These are phyloP conservation scores for Oenanthe melanoleuca DNA, from an alignment of 2,113 vertebrate species.

Conservation along the genomic window DNA sequence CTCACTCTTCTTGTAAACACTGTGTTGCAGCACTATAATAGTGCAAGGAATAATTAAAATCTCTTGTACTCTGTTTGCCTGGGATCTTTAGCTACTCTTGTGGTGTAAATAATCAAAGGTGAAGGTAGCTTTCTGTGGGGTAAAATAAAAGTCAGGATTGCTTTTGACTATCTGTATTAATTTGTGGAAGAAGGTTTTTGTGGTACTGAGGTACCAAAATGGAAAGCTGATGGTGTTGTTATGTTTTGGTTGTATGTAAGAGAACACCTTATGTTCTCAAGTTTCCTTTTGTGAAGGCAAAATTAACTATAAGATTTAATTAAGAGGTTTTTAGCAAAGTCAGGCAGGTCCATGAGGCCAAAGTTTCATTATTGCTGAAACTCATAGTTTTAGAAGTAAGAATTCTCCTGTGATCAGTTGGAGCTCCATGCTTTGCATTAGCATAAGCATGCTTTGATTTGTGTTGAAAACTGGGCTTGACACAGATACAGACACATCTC, in stretches of 20 bases:
- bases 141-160: neutral
- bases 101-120: slow-evolving; percentile 27
- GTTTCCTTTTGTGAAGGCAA: neutral
- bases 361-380: neutral
- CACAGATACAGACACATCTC: neutral
- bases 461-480: neutral
- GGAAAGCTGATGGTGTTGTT: neutral
- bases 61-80: neutral
- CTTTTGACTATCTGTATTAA: neutral
- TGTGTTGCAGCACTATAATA: neutral
- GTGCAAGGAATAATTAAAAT: neutral
- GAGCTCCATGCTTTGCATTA: neutral
- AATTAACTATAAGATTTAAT: neutral
- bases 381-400: neutral
- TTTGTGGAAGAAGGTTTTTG: neutral
- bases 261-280: neutral
- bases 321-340: neutral
- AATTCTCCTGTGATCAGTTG: neutral
- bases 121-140: slow-evolving; percentile 6
- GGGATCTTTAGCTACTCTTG: slow-evolving; percentile 13
- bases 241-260: neutral
- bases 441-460: neutral
- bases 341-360: neutral
- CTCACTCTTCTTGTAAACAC: slow-evolving; percentile 18
- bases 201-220: neutral